A percentile compares a stretch with the other conserved stretches of the same genome.
phyloP scores from a whole-genome alignment of 2,888 invertebrate genomes.

The Spisula subtruncata region DNA sequence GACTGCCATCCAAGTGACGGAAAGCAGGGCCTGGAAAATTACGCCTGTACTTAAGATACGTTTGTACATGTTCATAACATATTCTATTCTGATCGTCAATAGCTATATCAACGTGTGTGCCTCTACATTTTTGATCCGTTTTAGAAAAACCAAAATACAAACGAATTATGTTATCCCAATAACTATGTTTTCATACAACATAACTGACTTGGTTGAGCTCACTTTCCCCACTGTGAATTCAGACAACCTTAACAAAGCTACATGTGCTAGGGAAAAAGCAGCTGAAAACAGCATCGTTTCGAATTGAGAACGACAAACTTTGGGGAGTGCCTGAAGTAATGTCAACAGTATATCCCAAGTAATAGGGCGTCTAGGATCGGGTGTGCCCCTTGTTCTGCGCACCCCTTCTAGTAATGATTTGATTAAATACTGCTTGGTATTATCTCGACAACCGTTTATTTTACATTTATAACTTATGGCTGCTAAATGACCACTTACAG shows the following conservation, averaged over 20 bases:
- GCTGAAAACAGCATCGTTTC: slow-evolving; percentile 22
- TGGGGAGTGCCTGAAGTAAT: too few species aligned
- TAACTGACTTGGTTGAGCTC: not conserved
- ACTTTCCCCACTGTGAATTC: not conserved
- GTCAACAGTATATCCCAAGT: too few species aligned
- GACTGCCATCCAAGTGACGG: not conserved
- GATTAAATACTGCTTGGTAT: slow-evolving; percentile 34
- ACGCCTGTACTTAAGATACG: not conserved
- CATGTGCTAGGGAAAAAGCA: not conserved
- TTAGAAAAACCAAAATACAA: not conserved
- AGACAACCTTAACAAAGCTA: not conserved
- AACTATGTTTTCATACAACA: not conserved
- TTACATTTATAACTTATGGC: slow-evolving; percentile 21
- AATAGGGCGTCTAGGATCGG: too few species aligned
- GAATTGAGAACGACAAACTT: slow-evolving; percentile 6
- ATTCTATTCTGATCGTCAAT: slow-evolving; percentile 7
- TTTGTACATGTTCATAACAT: slow-evolving; percentile 6
- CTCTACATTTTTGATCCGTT: not conserved
- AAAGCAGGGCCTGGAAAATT: not conserved
- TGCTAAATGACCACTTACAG: slow-evolving; percentile 5
- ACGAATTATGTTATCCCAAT: not conserved
- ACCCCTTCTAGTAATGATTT: slow-evolving; percentile 41
- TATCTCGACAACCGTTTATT: not conserved
- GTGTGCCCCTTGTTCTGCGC: too few species aligned
- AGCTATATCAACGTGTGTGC: not conserved